These are phyloP conservation scores for Megaleporinus macrocephalus DNA, from an alignment of 2,113 vertebrate genomes.

Conservation along the genomic window DNA sequence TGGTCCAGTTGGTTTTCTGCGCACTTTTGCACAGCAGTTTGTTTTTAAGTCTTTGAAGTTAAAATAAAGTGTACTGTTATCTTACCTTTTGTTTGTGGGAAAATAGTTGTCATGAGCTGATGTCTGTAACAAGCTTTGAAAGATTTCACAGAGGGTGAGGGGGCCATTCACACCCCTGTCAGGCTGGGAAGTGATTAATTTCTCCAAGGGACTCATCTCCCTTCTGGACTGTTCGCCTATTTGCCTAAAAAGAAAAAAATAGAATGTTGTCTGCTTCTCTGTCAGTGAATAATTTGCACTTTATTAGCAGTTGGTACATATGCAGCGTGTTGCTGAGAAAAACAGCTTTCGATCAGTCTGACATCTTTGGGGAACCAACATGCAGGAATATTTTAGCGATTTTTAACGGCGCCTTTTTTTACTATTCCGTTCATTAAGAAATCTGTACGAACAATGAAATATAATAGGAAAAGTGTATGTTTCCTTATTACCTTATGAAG, in stretches of 20 bases:
- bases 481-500: conserved; percentile 10
- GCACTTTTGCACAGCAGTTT: no score
- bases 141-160: conserved; percentile 33
- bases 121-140: conserved; percentile 36
- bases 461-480: conserved; percentile 9
- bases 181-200: conserved; percentile 51
- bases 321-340: conserved; percentile 40
- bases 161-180: conserved; percentile 44
- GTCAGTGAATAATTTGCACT: conserved; percentile 60
- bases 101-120: conserved; percentile 25
- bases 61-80: background rate
- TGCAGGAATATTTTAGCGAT: conserved; percentile 43
- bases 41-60: no score
- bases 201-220: conserved; percentile 38
- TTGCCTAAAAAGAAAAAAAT: conserved; percentile 14
- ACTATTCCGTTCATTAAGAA: conserved; percentile 44
- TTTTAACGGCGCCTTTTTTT: conserved; percentile 44
- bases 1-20: no score
- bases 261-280: conserved; percentile 21
- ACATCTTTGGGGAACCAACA: conserved; percentile 35
- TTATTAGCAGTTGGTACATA: conserved; percentile 54
- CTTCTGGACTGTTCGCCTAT: conserved; percentile 40
- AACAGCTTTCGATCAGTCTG: conserved; percentile 32
- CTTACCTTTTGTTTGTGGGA: background rate
- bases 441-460: conserved; percentile 3